Evolutionary conservation across 1,140 invertebrate species (phyloP).

Genomic region (Centruroides vittatus): DNA sequence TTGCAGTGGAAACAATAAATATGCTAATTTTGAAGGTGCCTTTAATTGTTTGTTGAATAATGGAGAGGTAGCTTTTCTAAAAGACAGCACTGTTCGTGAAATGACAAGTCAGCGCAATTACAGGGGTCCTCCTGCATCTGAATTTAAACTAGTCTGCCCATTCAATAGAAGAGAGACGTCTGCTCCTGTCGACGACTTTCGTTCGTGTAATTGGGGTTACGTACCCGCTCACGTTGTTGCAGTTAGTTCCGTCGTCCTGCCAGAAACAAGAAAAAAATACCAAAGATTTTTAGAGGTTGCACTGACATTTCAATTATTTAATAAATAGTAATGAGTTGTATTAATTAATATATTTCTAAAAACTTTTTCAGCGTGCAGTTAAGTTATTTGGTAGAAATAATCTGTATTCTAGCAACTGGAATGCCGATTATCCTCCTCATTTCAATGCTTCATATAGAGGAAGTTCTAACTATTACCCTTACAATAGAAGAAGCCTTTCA

Average conservation of each 20-base stretch:
- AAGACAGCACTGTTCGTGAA: slow-evolving; percentile 66
- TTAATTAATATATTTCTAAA: neutral
- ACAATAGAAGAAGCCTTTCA: no score
- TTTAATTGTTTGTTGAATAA: slow-evolving; percentile 22
- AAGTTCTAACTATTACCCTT: no score
- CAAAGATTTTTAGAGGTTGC: slow-evolving; percentile 29
- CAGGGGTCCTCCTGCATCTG: slow-evolving; percentile 17
- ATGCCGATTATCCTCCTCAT: neutral
- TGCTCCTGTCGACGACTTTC: slow-evolving; percentile 34
- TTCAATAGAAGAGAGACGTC: slow-evolving; percentile 51
- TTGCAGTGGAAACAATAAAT: slow-evolving; percentile 74
- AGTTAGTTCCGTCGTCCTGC: slow-evolving; percentile 57
- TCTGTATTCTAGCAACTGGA: neutral
- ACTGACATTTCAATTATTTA: neutral
- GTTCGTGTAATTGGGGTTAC: slow-evolving; percentile 38
- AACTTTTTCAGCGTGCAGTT: neutral
- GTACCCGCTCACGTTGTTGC: slow-evolving; percentile 77
- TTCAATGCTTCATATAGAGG: no score
- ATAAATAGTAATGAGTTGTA: neutral
- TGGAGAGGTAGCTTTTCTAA: slow-evolving; percentile 74
- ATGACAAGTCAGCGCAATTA: slow-evolving; percentile 34
- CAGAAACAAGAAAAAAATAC: slow-evolving; percentile 42
- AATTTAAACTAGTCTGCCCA: slow-evolving; percentile 73
- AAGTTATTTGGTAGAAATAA: neutral
- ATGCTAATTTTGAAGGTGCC: slow-evolving; percentile 57